Evolutionary conservation across 2,888 invertebrate genomes (phyloP).

Genomic region (Sinhomidia bicolor): DNA sequence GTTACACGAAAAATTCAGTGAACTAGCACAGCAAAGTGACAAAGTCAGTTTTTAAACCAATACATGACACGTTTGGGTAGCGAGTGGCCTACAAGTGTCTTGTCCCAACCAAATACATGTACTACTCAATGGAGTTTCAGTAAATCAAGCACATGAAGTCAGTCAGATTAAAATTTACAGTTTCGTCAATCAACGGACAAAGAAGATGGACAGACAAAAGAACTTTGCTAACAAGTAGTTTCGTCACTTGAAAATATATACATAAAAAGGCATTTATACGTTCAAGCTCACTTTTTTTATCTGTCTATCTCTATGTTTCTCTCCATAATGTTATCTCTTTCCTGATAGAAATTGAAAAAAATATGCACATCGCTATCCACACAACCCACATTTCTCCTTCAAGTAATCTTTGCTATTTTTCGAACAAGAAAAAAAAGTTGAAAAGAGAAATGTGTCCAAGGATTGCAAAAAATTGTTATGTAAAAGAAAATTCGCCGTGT

Average conservation of each 20-base stretch:
- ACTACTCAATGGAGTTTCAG: no score
- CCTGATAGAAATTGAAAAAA: constrained; percentile 24
- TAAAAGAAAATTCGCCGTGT: not conserved
- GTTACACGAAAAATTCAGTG: no score
- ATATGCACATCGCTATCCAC: not conserved
- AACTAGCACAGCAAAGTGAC: not conserved
- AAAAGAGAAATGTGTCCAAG: constrained; percentile 3
- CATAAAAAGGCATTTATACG: not conserved
- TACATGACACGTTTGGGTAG: no score
- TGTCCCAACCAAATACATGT: no score
- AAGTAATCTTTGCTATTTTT: constrained; percentile 3
- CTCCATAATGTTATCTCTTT: not conserved
- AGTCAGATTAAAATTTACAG: no score
- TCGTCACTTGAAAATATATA: no score
- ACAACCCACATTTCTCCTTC: not conserved
- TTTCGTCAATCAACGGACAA: no score
- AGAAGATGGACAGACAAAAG: no score
- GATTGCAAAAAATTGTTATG: not conserved
- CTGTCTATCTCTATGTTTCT: not conserved
- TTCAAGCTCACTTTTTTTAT: not conserved
- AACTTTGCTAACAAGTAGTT: no score
- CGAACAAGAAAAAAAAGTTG: constrained; percentile 6
- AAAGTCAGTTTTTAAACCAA: not conserved
- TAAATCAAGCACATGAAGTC: no score
- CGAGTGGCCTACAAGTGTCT: no score